phyloP scores from a whole-genome alignment of 2,888 invertebrate genomes.

The Drosophila ezoana region DNA sequence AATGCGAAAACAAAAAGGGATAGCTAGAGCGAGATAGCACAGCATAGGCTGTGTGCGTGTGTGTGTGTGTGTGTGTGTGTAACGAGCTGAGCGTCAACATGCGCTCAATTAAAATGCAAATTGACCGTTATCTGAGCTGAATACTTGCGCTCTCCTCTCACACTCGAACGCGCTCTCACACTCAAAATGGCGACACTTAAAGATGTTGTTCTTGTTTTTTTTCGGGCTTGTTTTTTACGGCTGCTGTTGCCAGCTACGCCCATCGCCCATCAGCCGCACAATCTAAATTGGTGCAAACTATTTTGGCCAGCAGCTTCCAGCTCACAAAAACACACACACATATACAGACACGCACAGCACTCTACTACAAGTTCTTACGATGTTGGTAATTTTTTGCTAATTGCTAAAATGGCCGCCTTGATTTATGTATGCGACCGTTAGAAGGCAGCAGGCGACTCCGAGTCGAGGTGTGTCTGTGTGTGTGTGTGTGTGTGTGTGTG shows the following conservation, averaged over 20 bases:
- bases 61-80: conserved; percentile 3
- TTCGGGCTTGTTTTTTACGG: conserved; percentile 3
- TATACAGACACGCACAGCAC: background rate
- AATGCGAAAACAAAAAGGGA: conserved; percentile 1
- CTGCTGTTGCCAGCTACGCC: conserved; percentile 6
- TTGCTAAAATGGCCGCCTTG: conserved; percentile 75
- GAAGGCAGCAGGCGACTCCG: conserved; percentile 41
- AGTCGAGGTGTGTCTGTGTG: conserved; percentile 3
- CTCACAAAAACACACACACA: conserved; percentile 19
- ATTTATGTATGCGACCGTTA: conserved; percentile 77
- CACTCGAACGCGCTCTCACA: conserved; percentile 16
- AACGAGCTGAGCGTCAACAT: conserved; percentile 40
- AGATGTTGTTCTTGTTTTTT: conserved; percentile 33
- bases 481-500: conserved; percentile 13
- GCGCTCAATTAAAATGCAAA: conserved; percentile 77
- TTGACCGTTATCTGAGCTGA: conserved; percentile 58
- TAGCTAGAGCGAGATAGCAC: conserved; percentile 6
- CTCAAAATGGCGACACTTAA: conserved; percentile 52
- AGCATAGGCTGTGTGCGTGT: conserved; percentile 15
- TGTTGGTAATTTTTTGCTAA: conserved; percentile 66
- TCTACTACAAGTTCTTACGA: conserved; percentile 36
- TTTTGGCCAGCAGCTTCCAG: conserved; percentile 46
- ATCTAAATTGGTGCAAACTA: conserved; percentile 57
- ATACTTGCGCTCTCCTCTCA: conserved; percentile 8
- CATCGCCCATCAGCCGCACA: conserved; percentile 31